phyloP scores from a whole-genome alignment of 2,888 invertebrate species.

The Amiota communis region DNA sequence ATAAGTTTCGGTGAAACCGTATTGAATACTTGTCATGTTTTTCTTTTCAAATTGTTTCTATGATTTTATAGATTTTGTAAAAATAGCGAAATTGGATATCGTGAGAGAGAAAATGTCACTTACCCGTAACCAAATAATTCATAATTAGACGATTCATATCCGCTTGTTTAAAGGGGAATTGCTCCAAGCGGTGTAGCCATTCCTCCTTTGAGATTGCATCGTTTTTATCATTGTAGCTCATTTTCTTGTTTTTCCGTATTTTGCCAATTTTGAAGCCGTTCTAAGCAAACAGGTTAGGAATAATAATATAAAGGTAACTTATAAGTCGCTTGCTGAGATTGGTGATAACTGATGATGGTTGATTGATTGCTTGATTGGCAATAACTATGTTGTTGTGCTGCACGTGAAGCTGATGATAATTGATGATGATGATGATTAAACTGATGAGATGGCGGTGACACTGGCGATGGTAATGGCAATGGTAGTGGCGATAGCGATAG shows the following conservation, averaged over 20 bases:
- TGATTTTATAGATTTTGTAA: conserved; percentile 4
- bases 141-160: conserved; percentile 98
- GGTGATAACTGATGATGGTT: too few relatives aligned
- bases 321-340: too few relatives aligned
- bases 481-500: too few relatives aligned
- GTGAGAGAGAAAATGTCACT: conserved; percentile 10
- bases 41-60: background rate
- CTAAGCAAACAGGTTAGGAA: background rate
- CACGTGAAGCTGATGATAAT: too few relatives aligned
- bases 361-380: too few relatives aligned
- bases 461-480: too few relatives aligned
- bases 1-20: too few relatives aligned
- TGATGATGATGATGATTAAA: too few relatives aligned
- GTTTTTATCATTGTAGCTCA: conserved; percentile 72
- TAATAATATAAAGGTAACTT: background rate
- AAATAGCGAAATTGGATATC: conserved; percentile 1
- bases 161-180: conserved; percentile 85
- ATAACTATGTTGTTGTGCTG: too few relatives aligned
- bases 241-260: conserved; percentile 69
- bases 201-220: conserved; percentile 72
- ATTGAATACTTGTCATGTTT: too few relatives aligned
- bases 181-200: conserved; percentile 71
- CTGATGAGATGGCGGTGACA: too few relatives aligned
- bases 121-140: conserved; percentile 98
- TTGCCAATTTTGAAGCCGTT: conserved; percentile 72